Evolutionary conservation across 2,113 vertebrate species (phyloP).

Genomic region (Panthera uncia): DNA sequence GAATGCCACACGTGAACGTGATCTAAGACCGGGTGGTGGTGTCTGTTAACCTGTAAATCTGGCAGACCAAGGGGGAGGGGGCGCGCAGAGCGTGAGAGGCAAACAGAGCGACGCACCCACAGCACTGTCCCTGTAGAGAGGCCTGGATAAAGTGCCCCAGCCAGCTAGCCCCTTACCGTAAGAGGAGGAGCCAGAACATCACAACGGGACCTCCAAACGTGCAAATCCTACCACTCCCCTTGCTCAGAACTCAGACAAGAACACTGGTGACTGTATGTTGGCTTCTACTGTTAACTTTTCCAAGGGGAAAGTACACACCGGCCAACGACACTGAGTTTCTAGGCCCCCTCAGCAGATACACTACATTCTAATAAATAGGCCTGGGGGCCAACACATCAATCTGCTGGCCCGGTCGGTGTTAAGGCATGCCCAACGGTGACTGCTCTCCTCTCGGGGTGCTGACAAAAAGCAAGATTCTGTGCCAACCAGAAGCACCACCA

Average conservation of each 20-base stretch:
- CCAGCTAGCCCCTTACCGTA: not conserved
- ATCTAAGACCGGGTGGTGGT: not conserved
- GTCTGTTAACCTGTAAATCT: not conserved
- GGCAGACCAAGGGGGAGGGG: not conserved
- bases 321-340: not conserved
- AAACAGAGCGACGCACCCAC: not conserved
- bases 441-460: not conserved
- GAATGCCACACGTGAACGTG: not conserved
- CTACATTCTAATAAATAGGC: not conserved
- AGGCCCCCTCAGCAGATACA: not conserved
- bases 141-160: too few relatives aligned
- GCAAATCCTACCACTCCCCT: not conserved
- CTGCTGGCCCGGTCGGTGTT: not conserved
- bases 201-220: fast-evolving
- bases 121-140: not conserved
- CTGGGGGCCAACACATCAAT: not conserved
- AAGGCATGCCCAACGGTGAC: not conserved
- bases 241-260: not conserved
- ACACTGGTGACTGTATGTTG: not conserved
- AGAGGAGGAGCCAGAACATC: not conserved
- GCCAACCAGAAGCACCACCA: not conserved
- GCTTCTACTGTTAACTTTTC: not conserved
- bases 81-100: not conserved
- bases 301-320: not conserved
- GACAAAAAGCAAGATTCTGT: not conserved